Conservation (phyloP, 37 sponge, comb jelly and placozoan species). For the Beroe ovata region DNA sequence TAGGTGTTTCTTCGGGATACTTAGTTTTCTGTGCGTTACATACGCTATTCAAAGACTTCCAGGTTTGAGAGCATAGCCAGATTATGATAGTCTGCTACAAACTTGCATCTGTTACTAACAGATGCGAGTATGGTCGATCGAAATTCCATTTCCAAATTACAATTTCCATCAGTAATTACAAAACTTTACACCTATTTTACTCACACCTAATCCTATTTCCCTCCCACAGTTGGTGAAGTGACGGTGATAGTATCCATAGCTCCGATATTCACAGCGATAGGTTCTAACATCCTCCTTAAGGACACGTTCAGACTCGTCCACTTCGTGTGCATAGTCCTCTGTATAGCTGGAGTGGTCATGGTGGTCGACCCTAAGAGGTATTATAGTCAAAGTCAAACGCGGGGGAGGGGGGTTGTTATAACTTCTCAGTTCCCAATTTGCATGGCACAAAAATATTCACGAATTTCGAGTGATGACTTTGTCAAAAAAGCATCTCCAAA, state of each 20-base stretch:
- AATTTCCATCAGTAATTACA: neutral
- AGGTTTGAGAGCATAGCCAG: no score
- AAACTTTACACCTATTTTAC: neutral
- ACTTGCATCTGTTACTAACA: no score
- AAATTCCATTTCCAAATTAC: neutral
- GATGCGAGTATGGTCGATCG: neutral
- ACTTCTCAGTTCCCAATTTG: no score
- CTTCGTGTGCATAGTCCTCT: constrained; percentile 58
- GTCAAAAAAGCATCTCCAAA: no score
- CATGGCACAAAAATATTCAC: no score
- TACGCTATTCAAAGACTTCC: constrained; percentile 38
- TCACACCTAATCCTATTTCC: no score
- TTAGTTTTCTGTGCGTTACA: constrained; percentile 48
- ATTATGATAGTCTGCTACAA: no score
- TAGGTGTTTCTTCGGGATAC: constrained; percentile 27
- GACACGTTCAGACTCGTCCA: constrained; percentile 34
- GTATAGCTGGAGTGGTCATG: constrained; percentile 54
- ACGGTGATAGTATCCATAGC: constrained; percentile 54
- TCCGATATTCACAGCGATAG: constrained; percentile 62
- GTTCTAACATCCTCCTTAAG: constrained; percentile 34
- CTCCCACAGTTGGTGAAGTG: constrained; percentile 63
- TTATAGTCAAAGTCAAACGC: no score
- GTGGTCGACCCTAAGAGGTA: constrained; percentile 58
- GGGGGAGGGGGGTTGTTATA: neutral
- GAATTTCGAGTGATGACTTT: no score